phyloP scores from a whole-genome alignment of 2,797 vertebrate genomes.

The Crocidura indochinensis region DNA sequence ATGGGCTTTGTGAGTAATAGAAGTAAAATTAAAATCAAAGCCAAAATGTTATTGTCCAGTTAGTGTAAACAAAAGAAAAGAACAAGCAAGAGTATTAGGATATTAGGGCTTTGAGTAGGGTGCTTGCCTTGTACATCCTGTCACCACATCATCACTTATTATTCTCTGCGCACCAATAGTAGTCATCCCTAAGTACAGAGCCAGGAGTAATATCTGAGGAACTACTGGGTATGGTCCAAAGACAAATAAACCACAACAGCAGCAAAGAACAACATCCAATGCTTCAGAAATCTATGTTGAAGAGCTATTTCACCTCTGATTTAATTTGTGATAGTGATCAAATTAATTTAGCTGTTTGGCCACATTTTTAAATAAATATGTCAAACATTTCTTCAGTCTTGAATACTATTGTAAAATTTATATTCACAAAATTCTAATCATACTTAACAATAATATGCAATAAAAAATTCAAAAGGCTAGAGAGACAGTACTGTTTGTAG shows the following conservation, averaged over 20 bases:
- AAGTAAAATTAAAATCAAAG: too few species aligned
- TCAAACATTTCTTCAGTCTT: constrained; percentile 40
- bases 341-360: constrained; percentile 40
- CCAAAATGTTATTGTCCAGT: too few species aligned
- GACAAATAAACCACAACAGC: not conserved
- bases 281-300: not conserved
- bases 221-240: not conserved
- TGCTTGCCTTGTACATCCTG: too few species aligned
- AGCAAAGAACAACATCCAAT: not conserved
- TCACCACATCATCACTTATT: too few species aligned
- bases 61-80: too few species aligned
- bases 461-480: not conserved
- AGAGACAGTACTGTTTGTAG: too few species aligned
- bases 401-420: not conserved
- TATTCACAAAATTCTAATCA: constrained; percentile 43
- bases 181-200: too few species aligned
- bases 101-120: too few species aligned
- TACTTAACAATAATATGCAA: not conserved
- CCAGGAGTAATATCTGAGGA: too few species aligned
- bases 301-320: not conserved
- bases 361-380: constrained; percentile 51
- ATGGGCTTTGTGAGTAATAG: not conserved
- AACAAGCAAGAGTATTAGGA: too few species aligned
- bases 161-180: too few species aligned
- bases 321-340: constrained; percentile 15